Base-by-base conservation (phyloP, 2,113 vertebrate genomes). In the Peromyscus polionotus region DNA sequence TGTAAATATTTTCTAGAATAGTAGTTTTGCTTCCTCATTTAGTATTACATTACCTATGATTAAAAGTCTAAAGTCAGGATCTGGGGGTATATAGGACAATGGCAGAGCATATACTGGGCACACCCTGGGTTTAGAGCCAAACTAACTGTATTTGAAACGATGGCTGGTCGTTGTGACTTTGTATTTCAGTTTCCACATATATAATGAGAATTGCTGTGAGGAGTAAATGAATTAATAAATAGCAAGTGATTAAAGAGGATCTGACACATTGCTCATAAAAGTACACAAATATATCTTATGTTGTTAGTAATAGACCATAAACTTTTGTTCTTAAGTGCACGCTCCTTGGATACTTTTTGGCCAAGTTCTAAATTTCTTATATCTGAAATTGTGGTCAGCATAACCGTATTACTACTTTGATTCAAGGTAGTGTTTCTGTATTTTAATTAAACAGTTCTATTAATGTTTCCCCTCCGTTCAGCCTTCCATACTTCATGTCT, bases 401-500 rank as follows among this genome's bases (percentile, higher is more conserved):
- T 96, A 16, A 1, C 70, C 65, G 33, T 70, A 81, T 93, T 88
- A 94, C 61, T 86, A 91, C 73, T 97, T 93, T 96, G n/a, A 91
- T 86, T 93, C 94, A 91, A 96, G 86, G 86, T 93, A 95, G 68
- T 77, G 93, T 76, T 85, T 88, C 80, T 48, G 20, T 89, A 68
- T 94, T 84, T 61, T 83, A 83, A 93, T 92, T 86, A 77, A 96
- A 70, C 63, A 92, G 75, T 90, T 73, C 72, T 87, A 65, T 81
- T 91, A 75, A 39, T 95, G 48, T 95, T 93, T 91, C 59, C 42
- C 31, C 81, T 95, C 45, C 86, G 86, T 94, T 70, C 31, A 91
- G 81, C 65, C 39, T 96, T 79, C 90, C 24, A 79, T 98, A 95
- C 95, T 97, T 97, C 59, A 92, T 80, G 95, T 94, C 91, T 96